Evolutionary conservation across 2,888 invertebrate genomes (phyloP).

Genomic region (Oscheius sp.): DNA sequence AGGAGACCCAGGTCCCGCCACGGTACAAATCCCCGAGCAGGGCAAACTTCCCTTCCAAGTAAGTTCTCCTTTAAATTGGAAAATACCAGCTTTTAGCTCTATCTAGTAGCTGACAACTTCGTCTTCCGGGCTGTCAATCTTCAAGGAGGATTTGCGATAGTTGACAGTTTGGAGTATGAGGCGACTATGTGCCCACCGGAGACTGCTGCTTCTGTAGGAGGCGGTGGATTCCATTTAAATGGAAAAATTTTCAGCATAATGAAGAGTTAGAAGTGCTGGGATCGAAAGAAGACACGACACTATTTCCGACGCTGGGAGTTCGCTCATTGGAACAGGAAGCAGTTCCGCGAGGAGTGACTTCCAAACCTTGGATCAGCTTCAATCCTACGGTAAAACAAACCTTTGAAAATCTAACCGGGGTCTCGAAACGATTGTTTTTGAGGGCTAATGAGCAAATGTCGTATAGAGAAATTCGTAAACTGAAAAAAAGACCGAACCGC

Average conservation of each 20-base stretch:
- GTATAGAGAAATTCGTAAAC: too few relatives aligned
- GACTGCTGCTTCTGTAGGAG: conserved; percentile 4
- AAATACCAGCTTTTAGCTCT: conserved; percentile 57
- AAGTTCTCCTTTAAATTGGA: too few relatives aligned
- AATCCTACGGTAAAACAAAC: conserved; percentile 6
- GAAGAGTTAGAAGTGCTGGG: conserved; percentile 10
- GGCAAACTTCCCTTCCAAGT: conserved; percentile 68
- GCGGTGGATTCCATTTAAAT: not conserved
- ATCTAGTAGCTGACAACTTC: conserved; percentile 70
- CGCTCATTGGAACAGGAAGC: conserved; percentile 12
- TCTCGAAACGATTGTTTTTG: too few relatives aligned
- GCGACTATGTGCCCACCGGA: conserved; percentile 61
- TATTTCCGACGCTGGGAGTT: conserved; percentile 33
- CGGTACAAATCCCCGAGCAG: conserved; percentile 67
- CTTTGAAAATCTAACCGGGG: too few relatives aligned
- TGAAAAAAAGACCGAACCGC: too few relatives aligned
- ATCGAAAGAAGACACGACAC: not conserved
- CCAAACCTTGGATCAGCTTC: conserved; percentile 9
- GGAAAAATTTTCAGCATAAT: conserved; percentile 2
- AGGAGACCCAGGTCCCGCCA: conserved; percentile 72
- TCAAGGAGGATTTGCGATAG: conserved; percentile 70
- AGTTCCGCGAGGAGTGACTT: not conserved
- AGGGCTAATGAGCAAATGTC: too few relatives aligned
- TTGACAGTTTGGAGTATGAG: conserved; percentile 71
- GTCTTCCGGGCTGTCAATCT: conserved; percentile 65